Conservation (phyloP, 2,797 vertebrate genomes). For the Siniperca scherzeri region DNA sequence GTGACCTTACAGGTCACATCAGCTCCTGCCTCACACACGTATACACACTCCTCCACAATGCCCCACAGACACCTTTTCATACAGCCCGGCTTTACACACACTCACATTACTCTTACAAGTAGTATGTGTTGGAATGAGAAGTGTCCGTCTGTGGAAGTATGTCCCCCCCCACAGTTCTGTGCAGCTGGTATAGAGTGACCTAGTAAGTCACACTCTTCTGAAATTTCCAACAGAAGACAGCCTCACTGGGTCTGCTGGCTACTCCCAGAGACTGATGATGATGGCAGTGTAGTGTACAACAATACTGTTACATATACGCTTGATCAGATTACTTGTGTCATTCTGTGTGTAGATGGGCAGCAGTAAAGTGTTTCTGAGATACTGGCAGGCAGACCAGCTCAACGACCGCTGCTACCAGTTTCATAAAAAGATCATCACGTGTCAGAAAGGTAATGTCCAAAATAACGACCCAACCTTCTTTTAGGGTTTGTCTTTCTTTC, state of each 20-base stretch:
- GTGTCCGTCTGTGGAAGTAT: slow-evolving; percentile 58
- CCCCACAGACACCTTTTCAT: slow-evolving; percentile 58
- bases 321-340: slow-evolving; percentile 8
- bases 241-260: slow-evolving; percentile 8
- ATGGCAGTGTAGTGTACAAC: neutral
- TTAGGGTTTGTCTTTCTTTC: neutral
- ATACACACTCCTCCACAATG: slow-evolving; percentile 66
- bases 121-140: slow-evolving; percentile 71
- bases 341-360: slow-evolving; percentile 88
- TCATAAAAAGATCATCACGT: slow-evolving; percentile 93
- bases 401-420: slow-evolving; percentile 92
- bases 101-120: slow-evolving; percentile 46
- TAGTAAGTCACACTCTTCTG: slow-evolving; percentile 40
- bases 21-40: slow-evolving; percentile 68
- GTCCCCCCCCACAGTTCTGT: slow-evolving; percentile 41
- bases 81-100: slow-evolving; percentile 34
- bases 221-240: slow-evolving; percentile 36
- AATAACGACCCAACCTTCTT: slow-evolving; percentile 13
- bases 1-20: slow-evolving; percentile 77
- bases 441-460: slow-evolving; percentile 93
- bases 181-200: slow-evolving; percentile 68
- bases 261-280: slow-evolving; percentile 10
- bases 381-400: slow-evolving; percentile 96
- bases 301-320: neutral
- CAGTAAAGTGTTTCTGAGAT: slow-evolving; percentile 95